These are phyloP conservation scores for Dendropsophus ebraccatus DNA, from an alignment of 2,113 vertebrate genomes.

Conservation along the genomic window DNA sequence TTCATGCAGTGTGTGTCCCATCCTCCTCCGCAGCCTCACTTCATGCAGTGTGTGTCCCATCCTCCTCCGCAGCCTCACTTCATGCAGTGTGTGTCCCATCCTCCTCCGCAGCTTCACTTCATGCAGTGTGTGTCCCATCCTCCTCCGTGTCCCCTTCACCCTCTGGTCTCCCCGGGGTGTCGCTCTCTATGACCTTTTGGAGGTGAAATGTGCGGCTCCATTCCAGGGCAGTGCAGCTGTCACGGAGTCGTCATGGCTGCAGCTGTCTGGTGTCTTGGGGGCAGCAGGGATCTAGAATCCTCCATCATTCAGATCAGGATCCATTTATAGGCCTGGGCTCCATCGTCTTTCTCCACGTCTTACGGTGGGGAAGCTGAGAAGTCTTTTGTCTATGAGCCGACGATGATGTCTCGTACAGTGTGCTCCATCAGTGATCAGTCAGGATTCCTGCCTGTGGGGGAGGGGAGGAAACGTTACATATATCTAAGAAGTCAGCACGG, in stretches of 20 bases:
- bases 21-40: neutral
- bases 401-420: too few species aligned
- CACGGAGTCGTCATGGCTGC: neutral
- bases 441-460: neutral
- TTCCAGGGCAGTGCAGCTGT: neutral
- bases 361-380: too few species aligned
- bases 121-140: neutral
- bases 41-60: neutral
- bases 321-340: neutral
- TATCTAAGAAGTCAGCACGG: neutral
- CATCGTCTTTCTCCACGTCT: too few species aligned
- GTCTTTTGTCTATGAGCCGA: too few species aligned
- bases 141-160: neutral
- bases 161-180: neutral
- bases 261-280: conserved; percentile 21
- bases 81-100: neutral
- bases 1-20: too few species aligned
- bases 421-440: too few species aligned
- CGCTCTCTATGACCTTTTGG: neutral
- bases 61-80: neutral
- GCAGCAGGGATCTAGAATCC: neutral
- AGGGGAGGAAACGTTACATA: neutral
- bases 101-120: neutral
- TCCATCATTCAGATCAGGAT: neutral
- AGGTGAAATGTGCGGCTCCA: neutral